Conservation (phyloP, 2,888 invertebrate genomes). For the Criorhina ranunculi region DNA sequence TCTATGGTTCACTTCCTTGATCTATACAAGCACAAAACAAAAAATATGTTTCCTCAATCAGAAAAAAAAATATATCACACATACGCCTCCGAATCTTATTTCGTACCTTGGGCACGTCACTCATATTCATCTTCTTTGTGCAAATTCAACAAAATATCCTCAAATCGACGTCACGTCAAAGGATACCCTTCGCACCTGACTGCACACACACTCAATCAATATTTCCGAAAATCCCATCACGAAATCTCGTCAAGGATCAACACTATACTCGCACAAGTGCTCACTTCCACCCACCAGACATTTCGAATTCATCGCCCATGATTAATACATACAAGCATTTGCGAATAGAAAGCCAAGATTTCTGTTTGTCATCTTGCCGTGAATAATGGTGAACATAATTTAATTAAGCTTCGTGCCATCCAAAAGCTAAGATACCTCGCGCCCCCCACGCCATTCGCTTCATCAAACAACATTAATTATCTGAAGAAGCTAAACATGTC, state of each 20-base stretch:
- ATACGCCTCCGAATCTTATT: conserved; percentile 29
- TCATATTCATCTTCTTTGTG: conserved; percentile 45
- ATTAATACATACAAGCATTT: conserved; percentile 48
- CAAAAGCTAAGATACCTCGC: conserved; percentile 24
- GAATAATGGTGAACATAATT: conserved; percentile 71
- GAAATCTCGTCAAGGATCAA: conserved; percentile 15
- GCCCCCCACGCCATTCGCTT: neutral
- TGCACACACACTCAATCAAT: conserved; percentile 50
- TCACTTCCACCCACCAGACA: conserved; percentile 5
- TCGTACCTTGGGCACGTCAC: conserved; percentile 35
- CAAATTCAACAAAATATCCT: conserved; percentile 40
- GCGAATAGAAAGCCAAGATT: conserved; percentile 46
- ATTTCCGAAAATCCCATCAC: conserved; percentile 44
- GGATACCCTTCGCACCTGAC: conserved; percentile 42
- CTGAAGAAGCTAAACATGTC: conserved; percentile 27
- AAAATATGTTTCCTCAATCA: neutral
- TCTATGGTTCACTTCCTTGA: neutral
- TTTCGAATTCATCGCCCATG: conserved; percentile 52
- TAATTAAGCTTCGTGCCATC: conserved; percentile 56
- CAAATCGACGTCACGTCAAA: conserved; percentile 40
- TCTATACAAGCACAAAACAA: neutral
- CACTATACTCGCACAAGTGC: neutral
- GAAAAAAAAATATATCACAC: neutral
- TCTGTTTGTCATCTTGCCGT: conserved; percentile 57
- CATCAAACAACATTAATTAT: conserved; percentile 60